Base-by-base conservation (phyloP, 2,888 invertebrate species). In the Zelleria hepariella region DNA sequence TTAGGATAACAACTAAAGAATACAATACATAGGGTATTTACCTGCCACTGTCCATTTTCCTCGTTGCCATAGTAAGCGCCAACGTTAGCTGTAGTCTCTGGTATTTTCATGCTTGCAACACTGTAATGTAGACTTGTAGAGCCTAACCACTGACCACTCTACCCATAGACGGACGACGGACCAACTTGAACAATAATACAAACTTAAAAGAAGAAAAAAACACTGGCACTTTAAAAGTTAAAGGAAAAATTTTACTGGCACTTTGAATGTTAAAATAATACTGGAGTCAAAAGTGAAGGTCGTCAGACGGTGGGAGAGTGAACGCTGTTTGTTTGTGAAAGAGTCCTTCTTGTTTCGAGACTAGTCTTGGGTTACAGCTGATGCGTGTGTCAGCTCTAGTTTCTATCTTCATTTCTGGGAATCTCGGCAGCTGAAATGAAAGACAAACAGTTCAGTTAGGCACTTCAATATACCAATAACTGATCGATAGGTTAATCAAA, bases 1-100 rank as follows among this genome's bases (percentile, higher is more conserved):
- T 42, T 15, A n/a, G n/a, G n/a, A n/a, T n/a, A n/a, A 15, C 32
- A 42, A 15, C 15, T 3, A 15, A 42, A 10, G 1, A 42, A 42
- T 3, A 15, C 2, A 2, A 42, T 42, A 15, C 15, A 10, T 2
- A 42, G 15, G 15, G 15, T 8, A 68, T 71, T 58, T 32, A 87
- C 87, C 80, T 88, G 87, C 87, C 87, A 88, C 76, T 87, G 87
- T 60, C 83, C 83, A 64, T 80, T 86, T 21, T 85, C 86, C 32
- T 87, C 86, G 23, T 81, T 86, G 67, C 83, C 86, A 66, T 87
- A 87, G 59, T 88, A 88, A 66, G 85, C 83, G 42, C 86, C 86
- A 67, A 85, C 77, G 47, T 83, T 86, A 0, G 85, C 77, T 0
- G 81, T 70, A 0, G 82, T 81, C 74, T 88, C 87, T 10, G 87